phyloP scores from a whole-genome alignment of 2,797 vertebrate species.

The Dromococcyx pavoninus region DNA sequence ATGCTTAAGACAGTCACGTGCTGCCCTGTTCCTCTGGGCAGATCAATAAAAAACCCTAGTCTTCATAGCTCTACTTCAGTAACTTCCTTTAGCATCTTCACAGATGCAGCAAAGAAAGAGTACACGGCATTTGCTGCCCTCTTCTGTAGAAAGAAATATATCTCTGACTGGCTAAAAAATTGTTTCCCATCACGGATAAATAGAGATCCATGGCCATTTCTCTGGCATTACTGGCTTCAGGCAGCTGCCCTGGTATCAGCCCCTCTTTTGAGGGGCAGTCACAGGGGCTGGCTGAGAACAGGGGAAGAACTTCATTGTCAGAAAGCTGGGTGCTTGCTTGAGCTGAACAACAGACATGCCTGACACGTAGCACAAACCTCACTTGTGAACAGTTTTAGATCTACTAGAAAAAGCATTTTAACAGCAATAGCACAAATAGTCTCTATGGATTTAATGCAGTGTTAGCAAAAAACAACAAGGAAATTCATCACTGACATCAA shows the following conservation, averaged over 20 bases:
- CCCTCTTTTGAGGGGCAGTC: not conserved
- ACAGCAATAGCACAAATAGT: not conserved
- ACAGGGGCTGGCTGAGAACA: not conserved
- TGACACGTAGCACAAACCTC: rapidly evolving
- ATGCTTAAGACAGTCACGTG: not conserved
- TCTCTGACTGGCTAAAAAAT: not conserved
- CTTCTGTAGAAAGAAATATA: slow-evolving; percentile 26
- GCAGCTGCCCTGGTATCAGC: not conserved
- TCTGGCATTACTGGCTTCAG: not conserved
- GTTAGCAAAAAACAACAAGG: not conserved
- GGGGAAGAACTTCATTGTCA: not conserved
- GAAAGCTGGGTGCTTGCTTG: not conserved
- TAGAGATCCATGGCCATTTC: not conserved
- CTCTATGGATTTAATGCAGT: rapidly evolving
- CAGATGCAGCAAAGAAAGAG: not conserved
- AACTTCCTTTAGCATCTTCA: not conserved
- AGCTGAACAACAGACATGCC: not conserved
- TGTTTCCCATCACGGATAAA: not conserved
- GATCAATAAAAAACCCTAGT: not conserved
- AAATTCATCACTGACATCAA: not conserved
- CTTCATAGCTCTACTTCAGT: not conserved
- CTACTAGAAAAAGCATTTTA: not conserved
- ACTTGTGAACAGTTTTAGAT: not conserved
- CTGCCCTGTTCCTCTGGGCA: not conserved
- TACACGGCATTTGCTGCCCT: slow-evolving; percentile 44